Evolutionary conservation across 2,797 vertebrate genomes (phyloP).

Genomic region (Helarctos malayanus): DNA sequence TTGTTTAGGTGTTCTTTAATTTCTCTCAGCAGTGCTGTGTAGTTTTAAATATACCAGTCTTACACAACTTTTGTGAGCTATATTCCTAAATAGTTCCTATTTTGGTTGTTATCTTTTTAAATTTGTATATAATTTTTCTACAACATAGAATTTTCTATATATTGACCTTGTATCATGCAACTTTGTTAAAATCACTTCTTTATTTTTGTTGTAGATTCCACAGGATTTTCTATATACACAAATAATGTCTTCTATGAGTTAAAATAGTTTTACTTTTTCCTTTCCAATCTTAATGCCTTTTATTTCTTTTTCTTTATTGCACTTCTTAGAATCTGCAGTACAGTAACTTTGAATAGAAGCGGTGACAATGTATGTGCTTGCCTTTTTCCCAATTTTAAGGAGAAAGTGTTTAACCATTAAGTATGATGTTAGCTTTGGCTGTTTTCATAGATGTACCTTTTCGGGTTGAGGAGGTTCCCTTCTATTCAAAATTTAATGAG

Average conservation of each 20-base stretch:
- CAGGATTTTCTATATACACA: neutral
- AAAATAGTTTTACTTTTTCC: slow-evolving; percentile 22
- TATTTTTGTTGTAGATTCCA: slow-evolving; percentile 26
- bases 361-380: neutral
- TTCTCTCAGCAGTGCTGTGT: neutral
- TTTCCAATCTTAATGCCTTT: neutral
- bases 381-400: neutral
- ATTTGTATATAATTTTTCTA: neutral
- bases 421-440: neutral
- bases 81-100: neutral
- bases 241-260: neutral
- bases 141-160: neutral
- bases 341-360: neutral
- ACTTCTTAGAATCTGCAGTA: neutral
- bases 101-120: neutral
- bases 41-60: neutral
- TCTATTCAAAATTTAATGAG: neutral
- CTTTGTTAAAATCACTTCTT: neutral
- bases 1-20: neutral
- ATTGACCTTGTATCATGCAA: neutral
- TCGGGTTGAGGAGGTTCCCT: neutral
- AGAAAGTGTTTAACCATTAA: neutral
- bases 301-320: slow-evolving; percentile 26
- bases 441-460: neutral
- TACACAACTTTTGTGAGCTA: neutral